Evolutionary conservation across 1,140 invertebrate species (phyloP).

Genomic region (Drosophila navojoa): DNA sequence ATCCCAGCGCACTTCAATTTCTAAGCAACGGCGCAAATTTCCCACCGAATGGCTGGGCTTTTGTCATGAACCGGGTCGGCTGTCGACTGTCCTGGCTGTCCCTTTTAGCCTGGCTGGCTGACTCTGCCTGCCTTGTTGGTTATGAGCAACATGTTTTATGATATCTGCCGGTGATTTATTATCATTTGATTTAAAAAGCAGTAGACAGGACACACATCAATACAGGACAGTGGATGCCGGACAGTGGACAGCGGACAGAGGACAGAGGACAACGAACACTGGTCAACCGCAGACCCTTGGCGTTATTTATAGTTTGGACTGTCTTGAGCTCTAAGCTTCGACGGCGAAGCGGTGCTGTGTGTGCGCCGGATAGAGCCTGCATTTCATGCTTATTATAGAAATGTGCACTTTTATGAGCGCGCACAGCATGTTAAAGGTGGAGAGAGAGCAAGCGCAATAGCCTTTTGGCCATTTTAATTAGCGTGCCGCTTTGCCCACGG

Average conservation of each 20-base stretch:
- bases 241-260: constrained; percentile 11
- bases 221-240: constrained; percentile 51
- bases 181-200: constrained; percentile 84
- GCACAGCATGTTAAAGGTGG: constrained; percentile 57
- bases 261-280: neutral
- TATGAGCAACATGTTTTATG: constrained; percentile 83
- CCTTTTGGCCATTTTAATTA: constrained; percentile 75
- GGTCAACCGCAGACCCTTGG: constrained; percentile 41
- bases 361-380: constrained; percentile 32
- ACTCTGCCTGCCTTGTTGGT: constrained; percentile 46
- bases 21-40: constrained; percentile 72
- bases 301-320: constrained; percentile 75
- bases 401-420: constrained; percentile 74
- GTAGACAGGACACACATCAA: constrained; percentile 80
- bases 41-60: constrained; percentile 63
- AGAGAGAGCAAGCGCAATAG: constrained; percentile 8
- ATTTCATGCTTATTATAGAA: constrained; percentile 79
- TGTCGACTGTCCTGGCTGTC: constrained; percentile 28
- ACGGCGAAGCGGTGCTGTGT: neutral
- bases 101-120: constrained; percentile 1
- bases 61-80: constrained; percentile 50
- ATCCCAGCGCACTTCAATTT: constrained; percentile 50
- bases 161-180: constrained; percentile 84
- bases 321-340: constrained; percentile 5
- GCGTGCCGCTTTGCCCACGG: constrained; percentile 10